Base-by-base conservation (phyloP, 2,888 invertebrate species). In the Dioctria linearis region DNA sequence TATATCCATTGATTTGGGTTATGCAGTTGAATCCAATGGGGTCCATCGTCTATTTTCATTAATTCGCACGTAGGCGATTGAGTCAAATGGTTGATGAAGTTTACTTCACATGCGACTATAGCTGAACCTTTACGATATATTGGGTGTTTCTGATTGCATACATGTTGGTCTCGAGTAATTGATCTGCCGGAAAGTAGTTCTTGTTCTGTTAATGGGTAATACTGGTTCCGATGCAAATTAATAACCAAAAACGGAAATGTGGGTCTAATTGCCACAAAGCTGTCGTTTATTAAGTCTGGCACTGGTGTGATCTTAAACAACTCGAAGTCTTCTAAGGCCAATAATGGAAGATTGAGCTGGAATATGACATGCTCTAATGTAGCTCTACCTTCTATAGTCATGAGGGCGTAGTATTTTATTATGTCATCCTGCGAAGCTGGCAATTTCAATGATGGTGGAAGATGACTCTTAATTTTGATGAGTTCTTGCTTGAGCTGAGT, bases 271-370 rank as follows among this genome's bases (percentile, higher is more conserved):
- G 13, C 5, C 5, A 25, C 25, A 13, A 13, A 59, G 11, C 5
- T 8, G 59, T 13, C 61, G 6, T 61, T 39, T 13, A 39, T 37
- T 39, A 25, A 6, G 4, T 2, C 61, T 25, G 61, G 61, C 6
- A 61, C n/a, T n/a, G 61, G 39, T 61, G 25, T 49, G 37, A 51
- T 49, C n/a, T 37, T 4, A 37, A 69, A 69, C 69, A 69, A 4
- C 8, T 69, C 69, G 8, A 54, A 79, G 6, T 78, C 63, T 13
- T 80, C 80, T 11, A 59, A 42, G 39, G 78, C 66, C 65, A 73
- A 25, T 11, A 78, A 25, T 49, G 65, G 71, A 84, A 85, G 73
- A 83, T 87, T 63, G 69, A 84, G 51, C 82, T 83, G n/a, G 86
- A 86, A 66, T 86, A 86, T 65, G 78, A 83, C 83, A 83, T 69